Evolutionary conservation across 2,888 invertebrate genomes (phyloP).

Genomic region (Heliconius sara): DNA sequence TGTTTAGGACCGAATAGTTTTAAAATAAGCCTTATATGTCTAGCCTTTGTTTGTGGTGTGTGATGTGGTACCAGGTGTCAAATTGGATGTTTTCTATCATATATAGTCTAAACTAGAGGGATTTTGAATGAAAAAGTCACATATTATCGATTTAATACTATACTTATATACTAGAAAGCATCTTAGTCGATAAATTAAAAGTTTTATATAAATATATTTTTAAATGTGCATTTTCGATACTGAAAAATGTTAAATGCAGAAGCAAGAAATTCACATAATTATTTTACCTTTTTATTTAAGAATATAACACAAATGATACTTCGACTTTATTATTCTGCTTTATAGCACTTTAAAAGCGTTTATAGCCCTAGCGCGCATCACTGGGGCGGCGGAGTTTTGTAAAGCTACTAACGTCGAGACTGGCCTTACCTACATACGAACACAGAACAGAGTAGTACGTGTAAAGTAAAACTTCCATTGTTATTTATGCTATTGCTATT

Average conservation of each 20-base stretch:
- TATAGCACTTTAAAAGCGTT: slow-evolving; percentile 33
- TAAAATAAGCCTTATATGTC: slow-evolving; percentile 4
- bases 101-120: too few relatives aligned
- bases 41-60: slow-evolving; percentile 1
- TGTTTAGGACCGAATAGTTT: slow-evolving; percentile 19
- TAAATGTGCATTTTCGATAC: neutral
- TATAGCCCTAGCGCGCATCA: slow-evolving; percentile 15
- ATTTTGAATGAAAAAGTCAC: too few relatives aligned
- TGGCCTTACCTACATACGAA: too few relatives aligned
- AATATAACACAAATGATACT: neutral
- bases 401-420: neutral
- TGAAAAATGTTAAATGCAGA: neutral
- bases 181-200: too few relatives aligned
- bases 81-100: neutral
- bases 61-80: slow-evolving; percentile 7
- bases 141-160: too few relatives aligned
- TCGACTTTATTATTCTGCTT: slow-evolving; percentile 20
- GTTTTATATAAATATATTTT: neutral
- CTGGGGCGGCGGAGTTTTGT: neutral
- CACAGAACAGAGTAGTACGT: too few relatives aligned
- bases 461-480: too few relatives aligned
- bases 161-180: too few relatives aligned
- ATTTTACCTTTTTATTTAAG: too few relatives aligned
- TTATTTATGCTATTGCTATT: too few relatives aligned
- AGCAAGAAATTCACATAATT: too few relatives aligned